A percentile compares a stretch with the other conserved stretches of the same genome.
Evolutionary conservation across 2,797 vertebrate species (phyloP).

Genomic region (Lagocephalus sceleratus): DNA sequence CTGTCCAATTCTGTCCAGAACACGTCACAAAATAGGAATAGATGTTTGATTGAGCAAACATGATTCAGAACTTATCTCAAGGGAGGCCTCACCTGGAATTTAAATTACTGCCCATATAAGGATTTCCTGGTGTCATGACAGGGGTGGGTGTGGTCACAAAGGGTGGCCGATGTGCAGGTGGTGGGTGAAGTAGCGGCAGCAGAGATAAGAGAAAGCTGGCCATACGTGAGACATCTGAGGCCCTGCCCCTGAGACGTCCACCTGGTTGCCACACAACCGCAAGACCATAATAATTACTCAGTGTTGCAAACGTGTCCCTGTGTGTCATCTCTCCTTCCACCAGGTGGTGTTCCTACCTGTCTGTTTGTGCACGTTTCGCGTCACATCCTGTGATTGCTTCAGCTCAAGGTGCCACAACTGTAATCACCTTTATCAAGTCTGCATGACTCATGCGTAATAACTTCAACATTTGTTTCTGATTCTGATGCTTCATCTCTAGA

Average conservation of each 20-base stretch:
- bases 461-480: constrained; percentile 8
- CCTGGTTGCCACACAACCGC: constrained; percentile 39
- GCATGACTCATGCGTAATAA: constrained; percentile 38
- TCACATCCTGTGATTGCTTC: constrained; percentile 47
- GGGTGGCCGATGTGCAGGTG: constrained; percentile 1
- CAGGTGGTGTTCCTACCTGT: constrained; percentile 56
- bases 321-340: constrained; percentile 43
- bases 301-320: constrained; percentile 12
- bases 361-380: constrained; percentile 24
- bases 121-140: constrained; percentile 28
- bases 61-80: constrained; percentile 1
- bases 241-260: constrained; percentile 21
- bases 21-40: neutral
- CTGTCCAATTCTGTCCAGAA: neutral
- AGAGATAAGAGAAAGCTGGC: constrained; percentile 42
- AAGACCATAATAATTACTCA: constrained; percentile 31
- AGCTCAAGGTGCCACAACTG: constrained; percentile 15
- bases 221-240: constrained; percentile 40
- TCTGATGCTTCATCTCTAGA: constrained; percentile 13
- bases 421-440: constrained; percentile 11
- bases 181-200: constrained; percentile 37
- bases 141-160: constrained; percentile 24
- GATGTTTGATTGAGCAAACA: neutral
- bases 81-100: constrained; percentile 21
- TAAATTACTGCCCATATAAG: constrained; percentile 60